phyloP scores from a whole-genome alignment of 2,113 vertebrate species.

The Channa argus region DNA sequence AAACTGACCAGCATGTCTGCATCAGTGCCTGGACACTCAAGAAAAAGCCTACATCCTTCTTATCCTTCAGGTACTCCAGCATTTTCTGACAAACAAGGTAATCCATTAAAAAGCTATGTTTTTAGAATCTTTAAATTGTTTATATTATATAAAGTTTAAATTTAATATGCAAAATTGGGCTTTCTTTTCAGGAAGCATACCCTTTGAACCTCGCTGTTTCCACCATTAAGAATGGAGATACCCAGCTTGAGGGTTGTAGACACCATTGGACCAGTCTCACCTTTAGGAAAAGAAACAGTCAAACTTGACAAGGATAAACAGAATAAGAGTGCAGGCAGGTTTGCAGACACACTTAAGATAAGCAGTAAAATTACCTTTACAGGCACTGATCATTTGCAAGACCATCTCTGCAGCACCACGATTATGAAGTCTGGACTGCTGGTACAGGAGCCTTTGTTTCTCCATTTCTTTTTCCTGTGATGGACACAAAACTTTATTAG shows the following conservation, averaged over 20 bases:
- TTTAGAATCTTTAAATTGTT: not conserved
- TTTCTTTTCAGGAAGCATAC: constrained; percentile 67
- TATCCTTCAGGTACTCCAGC: constrained; percentile 95
- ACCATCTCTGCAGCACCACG: constrained; percentile 95
- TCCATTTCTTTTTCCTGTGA: constrained; percentile 94
- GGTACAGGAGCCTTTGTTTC: constrained; percentile 92
- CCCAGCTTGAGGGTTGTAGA: constrained; percentile 93
- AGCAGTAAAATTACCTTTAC: constrained; percentile 85
- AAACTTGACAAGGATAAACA: not conserved
- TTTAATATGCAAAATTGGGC: not conserved
- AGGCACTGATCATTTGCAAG: constrained; percentile 95
- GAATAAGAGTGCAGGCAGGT: not conserved
- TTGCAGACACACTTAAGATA: not conserved
- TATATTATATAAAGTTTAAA: not conserved
- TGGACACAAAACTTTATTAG: constrained; percentile 41
- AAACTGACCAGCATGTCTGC: constrained; percentile 92
- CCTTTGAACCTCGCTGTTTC: constrained; percentile 91
- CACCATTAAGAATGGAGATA: constrained; percentile 94
- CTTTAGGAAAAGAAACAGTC: constrained; percentile 66
- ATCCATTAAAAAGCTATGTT: not conserved
- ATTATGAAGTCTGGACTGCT: constrained; percentile 91
- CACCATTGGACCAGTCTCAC: constrained; percentile 93
- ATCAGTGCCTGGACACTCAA: constrained; percentile 92
- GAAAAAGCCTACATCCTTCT: constrained; percentile 95
- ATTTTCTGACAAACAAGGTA: constrained; percentile 86